phyloP scores from a whole-genome alignment of 2,888 invertebrate species.

The Ramazzottius varieornatus region DNA sequence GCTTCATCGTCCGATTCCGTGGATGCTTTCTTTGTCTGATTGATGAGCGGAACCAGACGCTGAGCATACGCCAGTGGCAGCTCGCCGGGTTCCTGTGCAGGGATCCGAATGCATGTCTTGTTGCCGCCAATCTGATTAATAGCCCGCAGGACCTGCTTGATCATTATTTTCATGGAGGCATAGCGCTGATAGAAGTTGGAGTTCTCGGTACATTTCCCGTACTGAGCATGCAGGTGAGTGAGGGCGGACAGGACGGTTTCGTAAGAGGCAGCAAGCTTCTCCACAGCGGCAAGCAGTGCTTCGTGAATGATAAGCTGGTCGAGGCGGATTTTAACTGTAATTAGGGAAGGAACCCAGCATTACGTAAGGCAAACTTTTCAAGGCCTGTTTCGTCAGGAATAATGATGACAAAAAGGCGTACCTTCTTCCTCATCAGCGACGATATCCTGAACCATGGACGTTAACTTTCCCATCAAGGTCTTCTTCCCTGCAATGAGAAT shows the following conservation, averaged over 20 bases:
- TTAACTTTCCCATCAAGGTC: background rate
- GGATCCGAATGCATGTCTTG: background rate
- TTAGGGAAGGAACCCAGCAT: background rate
- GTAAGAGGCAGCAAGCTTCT: background rate
- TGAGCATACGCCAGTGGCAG: background rate
- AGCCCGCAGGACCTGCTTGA: background rate
- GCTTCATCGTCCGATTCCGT: background rate
- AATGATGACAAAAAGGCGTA: background rate
- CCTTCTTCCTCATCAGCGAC: conserved; percentile 1
- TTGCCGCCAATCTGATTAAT: background rate
- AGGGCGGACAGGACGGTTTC: background rate
- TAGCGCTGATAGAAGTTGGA: background rate
- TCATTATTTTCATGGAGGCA: background rate
- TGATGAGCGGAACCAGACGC: background rate
- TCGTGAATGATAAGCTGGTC: background rate
- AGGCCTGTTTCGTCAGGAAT: background rate
- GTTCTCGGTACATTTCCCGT: background rate
- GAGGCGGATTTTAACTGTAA: background rate
- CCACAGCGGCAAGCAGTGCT: background rate
- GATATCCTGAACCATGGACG: background rate
- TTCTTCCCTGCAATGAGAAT: background rate
- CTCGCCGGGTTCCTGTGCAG: background rate
- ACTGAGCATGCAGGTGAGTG: background rate
- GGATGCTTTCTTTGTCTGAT: background rate
- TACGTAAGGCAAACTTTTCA: background rate